Conservation (phyloP, 1,140 invertebrate species). For the Macrocentrus cingulum region DNA sequence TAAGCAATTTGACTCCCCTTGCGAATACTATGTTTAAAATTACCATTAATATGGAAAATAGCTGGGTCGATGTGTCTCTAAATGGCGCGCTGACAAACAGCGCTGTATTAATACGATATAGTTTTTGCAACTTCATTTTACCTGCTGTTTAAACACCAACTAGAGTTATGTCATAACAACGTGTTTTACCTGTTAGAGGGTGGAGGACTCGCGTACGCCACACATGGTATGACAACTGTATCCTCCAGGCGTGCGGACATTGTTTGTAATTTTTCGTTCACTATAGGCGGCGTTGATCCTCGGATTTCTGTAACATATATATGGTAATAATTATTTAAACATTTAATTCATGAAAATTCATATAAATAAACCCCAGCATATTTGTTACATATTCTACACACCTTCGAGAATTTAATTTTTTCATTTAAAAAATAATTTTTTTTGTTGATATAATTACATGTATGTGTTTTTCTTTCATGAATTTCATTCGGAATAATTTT, state of each 20-base stretch:
- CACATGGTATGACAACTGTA: slow-evolving; percentile 66
- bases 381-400: background rate
- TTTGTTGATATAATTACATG: too few relatives aligned
- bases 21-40: slow-evolving; percentile 49
- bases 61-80: too few relatives aligned
- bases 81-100: background rate
- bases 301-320: slow-evolving; percentile 54
- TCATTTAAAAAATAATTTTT: too few relatives aligned
- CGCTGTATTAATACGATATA: background rate
- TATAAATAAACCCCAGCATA: too few relatives aligned
- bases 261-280: slow-evolving; percentile 58
- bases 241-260: slow-evolving; percentile 61
- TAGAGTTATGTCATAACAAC: too few relatives aligned
- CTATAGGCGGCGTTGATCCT: slow-evolving; percentile 59
- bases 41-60: slow-evolving; percentile 51
- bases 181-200: slow-evolving; percentile 62
- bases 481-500: too few relatives aligned
- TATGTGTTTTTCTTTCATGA: too few relatives aligned
- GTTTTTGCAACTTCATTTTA: background rate
- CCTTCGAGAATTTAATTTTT: too few relatives aligned
- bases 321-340: background rate
- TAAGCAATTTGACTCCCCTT: slow-evolving; percentile 1
- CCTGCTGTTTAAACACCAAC: too few relatives aligned
- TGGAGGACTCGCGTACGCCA: slow-evolving; percentile 66
- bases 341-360: background rate